A percentile compares a stretch with the other conserved stretches of the same genome.
These are phyloP conservation scores for Pseudorhombus dupliciocellatus DNA, from an alignment of 2,113 vertebrate genomes.

Conservation along the genomic window DNA sequence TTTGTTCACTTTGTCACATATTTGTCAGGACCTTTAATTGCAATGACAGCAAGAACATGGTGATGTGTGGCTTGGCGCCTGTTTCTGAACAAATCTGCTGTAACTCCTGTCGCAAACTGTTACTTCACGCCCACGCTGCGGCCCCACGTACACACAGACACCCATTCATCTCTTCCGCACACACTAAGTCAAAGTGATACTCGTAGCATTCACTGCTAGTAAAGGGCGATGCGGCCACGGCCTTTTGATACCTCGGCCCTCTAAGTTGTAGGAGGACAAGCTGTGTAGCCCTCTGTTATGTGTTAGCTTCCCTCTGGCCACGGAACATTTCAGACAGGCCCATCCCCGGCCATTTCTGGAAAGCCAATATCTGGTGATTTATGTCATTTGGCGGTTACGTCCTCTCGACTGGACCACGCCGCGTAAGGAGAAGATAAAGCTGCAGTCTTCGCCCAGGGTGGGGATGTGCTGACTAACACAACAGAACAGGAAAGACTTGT, in stretches of 20 bases:
- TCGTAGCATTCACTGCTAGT: background rate
- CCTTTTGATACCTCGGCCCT: slow-evolving; percentile 54
- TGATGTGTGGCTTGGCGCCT: slow-evolving; percentile 10
- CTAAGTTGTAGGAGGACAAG: slow-evolving; percentile 45
- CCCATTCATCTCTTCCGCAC: slow-evolving; percentile 30
- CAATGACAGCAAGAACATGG: slow-evolving; percentile 7
- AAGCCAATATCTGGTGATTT: slow-evolving; percentile 66
- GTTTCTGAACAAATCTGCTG: slow-evolving; percentile 22
- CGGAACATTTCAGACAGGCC: slow-evolving; percentile 70
- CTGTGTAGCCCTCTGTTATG: slow-evolving; percentile 38
- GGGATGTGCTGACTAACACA: slow-evolving; percentile 9
- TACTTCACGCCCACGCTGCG: slow-evolving; percentile 31
- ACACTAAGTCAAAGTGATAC: slow-evolving; percentile 22
- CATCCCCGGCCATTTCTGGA: slow-evolving; percentile 28
- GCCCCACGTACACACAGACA: slow-evolving; percentile 17
- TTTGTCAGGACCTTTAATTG: slow-evolving; percentile 11
- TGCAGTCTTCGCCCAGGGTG: slow-evolving; percentile 37
- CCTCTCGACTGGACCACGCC: slow-evolving; percentile 39
- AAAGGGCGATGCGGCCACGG: slow-evolving; percentile 30
- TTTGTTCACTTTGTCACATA: slow-evolving; percentile 27
- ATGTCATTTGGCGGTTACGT: slow-evolving; percentile 69
- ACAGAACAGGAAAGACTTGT: slow-evolving; percentile 37
- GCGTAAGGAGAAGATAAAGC: slow-evolving; percentile 57
- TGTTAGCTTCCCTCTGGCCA: slow-evolving; percentile 19
- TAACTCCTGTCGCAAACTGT: slow-evolving; percentile 29